These are phyloP conservation scores for Anthopleura sola DNA, from an alignment of 64 coral and sea anemone species.

Conservation along the genomic window DNA sequence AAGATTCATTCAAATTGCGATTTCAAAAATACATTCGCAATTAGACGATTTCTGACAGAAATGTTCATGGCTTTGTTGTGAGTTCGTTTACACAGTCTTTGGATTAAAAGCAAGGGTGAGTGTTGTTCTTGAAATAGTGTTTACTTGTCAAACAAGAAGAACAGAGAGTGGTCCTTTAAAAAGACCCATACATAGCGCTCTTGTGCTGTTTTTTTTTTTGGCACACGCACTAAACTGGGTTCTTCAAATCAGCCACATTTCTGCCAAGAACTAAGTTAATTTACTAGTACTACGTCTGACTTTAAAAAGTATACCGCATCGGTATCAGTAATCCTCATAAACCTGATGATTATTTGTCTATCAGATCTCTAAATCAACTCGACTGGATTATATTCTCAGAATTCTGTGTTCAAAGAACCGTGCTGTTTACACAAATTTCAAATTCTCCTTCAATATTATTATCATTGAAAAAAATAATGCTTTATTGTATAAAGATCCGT, in stretches of 20 bases:
- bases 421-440: neutral
- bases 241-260: neutral
- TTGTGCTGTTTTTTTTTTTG: too few relatives aligned
- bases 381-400: neutral
- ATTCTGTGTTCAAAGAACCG: neutral
- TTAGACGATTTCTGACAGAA: neutral
- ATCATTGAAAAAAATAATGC: neutral
- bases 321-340: constrained; percentile 12
- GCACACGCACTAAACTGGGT: neutral
- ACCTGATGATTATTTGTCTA: neutral
- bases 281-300: neutral
- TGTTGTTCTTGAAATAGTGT: neutral
- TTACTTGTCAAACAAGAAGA: constrained; percentile 5
- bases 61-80: neutral
- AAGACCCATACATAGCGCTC: too few relatives aligned
- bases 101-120: neutral
- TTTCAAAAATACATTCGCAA: neutral
- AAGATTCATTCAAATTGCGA: neutral
- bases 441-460: neutral
- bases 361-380: constrained; percentile 5
- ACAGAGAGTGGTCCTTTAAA: too few relatives aligned
- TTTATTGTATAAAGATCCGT: neutral
- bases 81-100: constrained; percentile 9
- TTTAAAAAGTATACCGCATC: neutral
- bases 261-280: neutral